Evolutionary conservation across 2,888 invertebrate genomes (phyloP).

Genomic region (Agriopis marginaria): DNA sequence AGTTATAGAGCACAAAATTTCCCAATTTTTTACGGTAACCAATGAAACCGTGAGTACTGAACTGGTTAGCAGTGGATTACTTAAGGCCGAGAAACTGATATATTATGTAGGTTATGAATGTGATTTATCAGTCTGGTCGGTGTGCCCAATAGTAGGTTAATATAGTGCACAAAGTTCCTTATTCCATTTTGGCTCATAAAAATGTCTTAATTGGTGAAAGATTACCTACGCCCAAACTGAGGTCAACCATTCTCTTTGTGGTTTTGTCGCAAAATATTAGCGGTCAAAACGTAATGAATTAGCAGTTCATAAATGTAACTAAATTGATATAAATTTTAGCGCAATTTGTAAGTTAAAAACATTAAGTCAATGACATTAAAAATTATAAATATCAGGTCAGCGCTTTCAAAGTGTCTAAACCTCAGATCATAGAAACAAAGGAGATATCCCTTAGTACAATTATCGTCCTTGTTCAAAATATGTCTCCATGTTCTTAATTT

Average conservation of each 20-base stretch:
- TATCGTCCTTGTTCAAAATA: no score
- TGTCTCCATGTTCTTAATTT: no score
- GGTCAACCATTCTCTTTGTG: slow-evolving; percentile 59
- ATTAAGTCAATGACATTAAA: no score
- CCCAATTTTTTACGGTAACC: no score
- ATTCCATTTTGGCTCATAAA: slow-evolving; percentile 41
- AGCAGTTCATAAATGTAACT: background rate
- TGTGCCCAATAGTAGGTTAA: background rate
- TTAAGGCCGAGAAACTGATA: background rate
- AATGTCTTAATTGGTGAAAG: slow-evolving; percentile 56
- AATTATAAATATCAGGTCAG: no score
- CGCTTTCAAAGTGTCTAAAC: no score
- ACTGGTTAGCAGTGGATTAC: no score
- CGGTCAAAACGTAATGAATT: slow-evolving; percentile 12
- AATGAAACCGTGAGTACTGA: no score
- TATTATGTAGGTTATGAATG: background rate
- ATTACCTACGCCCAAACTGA: slow-evolving; percentile 51
- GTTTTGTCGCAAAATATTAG: slow-evolving; percentile 23
- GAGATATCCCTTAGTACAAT: no score
- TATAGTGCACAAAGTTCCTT: background rate
- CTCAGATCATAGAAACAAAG: no score
- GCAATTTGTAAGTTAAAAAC: no score
- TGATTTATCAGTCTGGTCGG: background rate
- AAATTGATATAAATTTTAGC: background rate
- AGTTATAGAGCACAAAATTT: no score